Evolutionary conservation across 2,797 vertebrate species (phyloP).

Genomic region (Fringilla coelebs): DNA sequence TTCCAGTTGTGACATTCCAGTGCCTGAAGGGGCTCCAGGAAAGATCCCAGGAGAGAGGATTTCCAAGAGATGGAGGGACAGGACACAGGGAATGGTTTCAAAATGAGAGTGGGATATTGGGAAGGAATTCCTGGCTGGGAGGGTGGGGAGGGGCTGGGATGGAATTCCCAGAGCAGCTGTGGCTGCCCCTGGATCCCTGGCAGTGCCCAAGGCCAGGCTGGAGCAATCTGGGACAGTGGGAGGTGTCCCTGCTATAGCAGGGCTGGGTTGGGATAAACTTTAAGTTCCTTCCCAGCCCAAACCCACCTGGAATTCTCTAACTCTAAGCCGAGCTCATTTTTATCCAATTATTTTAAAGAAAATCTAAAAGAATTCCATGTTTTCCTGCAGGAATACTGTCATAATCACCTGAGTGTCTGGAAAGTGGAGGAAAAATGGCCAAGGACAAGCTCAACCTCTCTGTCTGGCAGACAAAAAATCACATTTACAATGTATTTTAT

Average conservation of each 20-base stretch:
- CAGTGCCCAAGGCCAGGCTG: neutral
- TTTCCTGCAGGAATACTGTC: neutral
- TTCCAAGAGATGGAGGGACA: neutral
- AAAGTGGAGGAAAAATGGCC: neutral
- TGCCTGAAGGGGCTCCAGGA: neutral
- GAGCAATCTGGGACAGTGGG: too few species aligned
- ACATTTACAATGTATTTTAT: neutral
- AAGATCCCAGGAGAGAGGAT: too few species aligned
- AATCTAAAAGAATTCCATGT: neutral
- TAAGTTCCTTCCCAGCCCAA: neutral
- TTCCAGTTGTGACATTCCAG: neutral
- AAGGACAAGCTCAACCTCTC: neutral
- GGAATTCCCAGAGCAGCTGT: neutral
- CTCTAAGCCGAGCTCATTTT: neutral
- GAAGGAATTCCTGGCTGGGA: neutral
- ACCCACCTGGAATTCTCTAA: neutral
- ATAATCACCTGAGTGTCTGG: neutral
- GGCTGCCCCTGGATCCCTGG: neutral
- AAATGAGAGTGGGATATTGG: neutral
- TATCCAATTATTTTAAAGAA: neutral
- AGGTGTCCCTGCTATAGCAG: neutral
- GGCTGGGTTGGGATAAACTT: neutral
- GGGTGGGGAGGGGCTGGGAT: accelerated
- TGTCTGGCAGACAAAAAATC: neutral
- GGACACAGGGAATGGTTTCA: neutral